Evolutionary conservation across 2,113 vertebrate genomes (phyloP).

Genomic region (Pygoscelis adeliae): DNA sequence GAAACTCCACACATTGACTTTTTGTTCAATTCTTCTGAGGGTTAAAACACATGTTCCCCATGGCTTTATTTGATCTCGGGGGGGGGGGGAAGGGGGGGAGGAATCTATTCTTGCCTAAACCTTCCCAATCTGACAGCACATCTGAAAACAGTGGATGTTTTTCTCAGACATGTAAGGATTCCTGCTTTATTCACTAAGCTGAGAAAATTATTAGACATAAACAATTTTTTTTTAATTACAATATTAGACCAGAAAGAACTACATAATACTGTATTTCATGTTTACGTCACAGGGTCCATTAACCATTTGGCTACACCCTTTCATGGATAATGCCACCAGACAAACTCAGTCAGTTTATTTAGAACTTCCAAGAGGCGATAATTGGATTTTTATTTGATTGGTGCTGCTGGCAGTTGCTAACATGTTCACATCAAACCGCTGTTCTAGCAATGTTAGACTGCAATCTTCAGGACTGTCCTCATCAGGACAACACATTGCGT

Average conservation of each 20-base stretch:
- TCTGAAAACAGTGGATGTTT: neutral
- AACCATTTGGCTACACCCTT: neutral
- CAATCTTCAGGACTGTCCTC: neutral
- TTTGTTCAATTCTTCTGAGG: slow-evolving; percentile 48
- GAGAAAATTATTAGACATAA: neutral
- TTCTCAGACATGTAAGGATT: neutral
- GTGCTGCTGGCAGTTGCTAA: neutral
- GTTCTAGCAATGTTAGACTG: neutral
- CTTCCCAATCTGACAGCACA: neutral
- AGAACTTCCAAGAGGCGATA: neutral
- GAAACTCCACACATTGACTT: slow-evolving; percentile 55
- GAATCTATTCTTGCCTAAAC: slow-evolving; percentile 16
- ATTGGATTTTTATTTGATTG: neutral
- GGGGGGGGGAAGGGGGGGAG: too few relatives aligned
- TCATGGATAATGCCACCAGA: neutral
- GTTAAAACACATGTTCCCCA: slow-evolving; percentile 47
- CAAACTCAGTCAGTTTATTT: neutral
- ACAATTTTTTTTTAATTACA: neutral
- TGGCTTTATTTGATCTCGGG: slow-evolving; percentile 45
- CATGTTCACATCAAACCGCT: neutral
- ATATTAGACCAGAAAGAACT: neutral
- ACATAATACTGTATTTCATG: neutral
- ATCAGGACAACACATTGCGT: neutral
- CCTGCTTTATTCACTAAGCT: neutral
- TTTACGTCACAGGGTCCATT: neutral